Conservation (phyloP, 2,888 invertebrate species). For the Allolobophora icterica region DNA sequence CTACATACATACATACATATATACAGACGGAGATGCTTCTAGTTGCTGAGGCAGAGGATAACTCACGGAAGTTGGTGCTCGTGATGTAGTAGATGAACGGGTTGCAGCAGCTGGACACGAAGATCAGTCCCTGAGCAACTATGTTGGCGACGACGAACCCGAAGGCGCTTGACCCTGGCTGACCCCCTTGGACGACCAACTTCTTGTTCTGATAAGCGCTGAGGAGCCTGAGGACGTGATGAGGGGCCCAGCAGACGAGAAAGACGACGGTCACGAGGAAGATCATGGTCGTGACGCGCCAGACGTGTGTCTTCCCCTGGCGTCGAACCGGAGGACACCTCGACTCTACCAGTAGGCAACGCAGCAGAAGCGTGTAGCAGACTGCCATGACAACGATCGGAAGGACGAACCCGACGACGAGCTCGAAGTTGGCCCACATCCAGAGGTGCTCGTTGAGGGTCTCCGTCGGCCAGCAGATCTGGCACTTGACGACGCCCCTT, state of each 20-base stretch:
- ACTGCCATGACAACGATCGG: conserved; percentile 46
- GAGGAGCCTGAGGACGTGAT: conserved; percentile 41
- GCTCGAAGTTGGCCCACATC: conserved; percentile 46
- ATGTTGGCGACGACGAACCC: conserved; percentile 39
- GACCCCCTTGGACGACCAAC: not conserved
- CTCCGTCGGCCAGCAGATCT: conserved; percentile 40
- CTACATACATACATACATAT: too few relatives aligned
- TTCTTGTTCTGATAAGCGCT: conserved; percentile 26
- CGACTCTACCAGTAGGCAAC: conserved; percentile 33
- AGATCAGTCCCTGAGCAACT: conserved; percentile 44
- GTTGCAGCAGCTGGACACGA: conserved; percentile 47
- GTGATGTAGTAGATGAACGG: conserved; percentile 47
- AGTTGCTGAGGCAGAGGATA: too few relatives aligned
- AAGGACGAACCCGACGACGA: conserved; percentile 43
- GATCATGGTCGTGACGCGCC: conserved; percentile 45
- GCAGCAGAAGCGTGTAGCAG: conserved; percentile 43
- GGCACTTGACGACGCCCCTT: conserved; percentile 22
- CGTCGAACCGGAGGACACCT: conserved; percentile 27
- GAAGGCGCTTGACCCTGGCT: not conserved
- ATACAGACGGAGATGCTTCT: too few relatives aligned
- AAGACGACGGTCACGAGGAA: conserved; percentile 46
- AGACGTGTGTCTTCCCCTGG: conserved; percentile 37
- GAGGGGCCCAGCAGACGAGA: conserved; percentile 46
- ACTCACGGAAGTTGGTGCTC: conserved; percentile 47
- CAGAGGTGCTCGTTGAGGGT: conserved; percentile 32